Conservation (phyloP, 2,888 invertebrate species). For the Melangyna quadrimaculata region DNA sequence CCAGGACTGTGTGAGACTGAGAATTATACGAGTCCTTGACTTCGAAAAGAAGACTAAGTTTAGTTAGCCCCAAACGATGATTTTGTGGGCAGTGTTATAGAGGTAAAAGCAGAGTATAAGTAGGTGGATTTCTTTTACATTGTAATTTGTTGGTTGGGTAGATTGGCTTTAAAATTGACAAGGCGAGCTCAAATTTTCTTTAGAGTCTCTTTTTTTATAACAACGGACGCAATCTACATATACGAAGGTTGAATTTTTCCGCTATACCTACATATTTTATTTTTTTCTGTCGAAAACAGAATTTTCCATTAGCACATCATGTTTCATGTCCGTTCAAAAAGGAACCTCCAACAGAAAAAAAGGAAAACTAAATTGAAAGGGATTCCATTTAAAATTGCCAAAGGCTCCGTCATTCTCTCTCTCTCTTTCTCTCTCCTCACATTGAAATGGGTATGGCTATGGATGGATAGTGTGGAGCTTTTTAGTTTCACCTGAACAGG, state of each 20-base stretch:
- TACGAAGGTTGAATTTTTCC: not conserved
- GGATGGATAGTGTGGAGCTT: constrained; percentile 24
- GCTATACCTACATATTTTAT: not conserved
- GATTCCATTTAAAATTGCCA: constrained; percentile 51
- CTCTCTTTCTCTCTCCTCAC: not conserved
- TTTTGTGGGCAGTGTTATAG: not conserved
- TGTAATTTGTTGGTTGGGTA: not conserved
- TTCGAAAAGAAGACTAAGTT: constrained; percentile 8
- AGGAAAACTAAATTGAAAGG: constrained; percentile 39
- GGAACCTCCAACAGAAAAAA: not conserved
- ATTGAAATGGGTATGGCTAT: not conserved
- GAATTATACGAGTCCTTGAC: constrained; percentile 47
- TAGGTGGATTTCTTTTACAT: constrained; percentile 3
- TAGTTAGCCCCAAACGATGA: not conserved
- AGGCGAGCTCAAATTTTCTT: not conserved
- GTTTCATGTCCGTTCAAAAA: constrained; percentile 19
- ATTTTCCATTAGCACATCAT: constrained; percentile 51
- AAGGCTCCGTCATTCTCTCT: too few species aligned
- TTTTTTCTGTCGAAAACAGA: constrained; percentile 42
- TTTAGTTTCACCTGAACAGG: constrained; percentile 43
- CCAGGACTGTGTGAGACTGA: constrained; percentile 13
- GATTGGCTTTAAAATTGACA: constrained; percentile 34
- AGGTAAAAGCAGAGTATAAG: constrained; percentile 17
- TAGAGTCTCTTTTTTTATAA: not conserved
- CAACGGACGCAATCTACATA: constrained; percentile 4